Percentiles rank a stretch among this genome's conserved stretches.
These are phyloP conservation scores for Holcopasites calliopsidis DNA, from an alignment of 1,140 invertebrate genomes.

Conservation along the genomic window DNA sequence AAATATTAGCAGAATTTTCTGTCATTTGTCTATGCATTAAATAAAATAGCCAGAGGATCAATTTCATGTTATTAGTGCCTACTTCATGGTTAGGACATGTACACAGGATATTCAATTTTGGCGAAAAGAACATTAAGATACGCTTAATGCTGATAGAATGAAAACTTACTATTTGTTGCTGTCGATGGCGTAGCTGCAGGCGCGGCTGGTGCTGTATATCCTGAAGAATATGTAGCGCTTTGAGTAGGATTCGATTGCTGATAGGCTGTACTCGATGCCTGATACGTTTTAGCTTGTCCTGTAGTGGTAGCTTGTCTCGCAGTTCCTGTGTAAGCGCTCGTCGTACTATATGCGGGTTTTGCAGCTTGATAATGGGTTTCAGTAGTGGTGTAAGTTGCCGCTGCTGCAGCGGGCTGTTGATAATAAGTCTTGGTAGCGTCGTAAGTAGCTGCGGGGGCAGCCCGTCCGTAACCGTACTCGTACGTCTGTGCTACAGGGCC, in stretches of 20 bases:
- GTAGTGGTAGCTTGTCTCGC: constrained; percentile 82
- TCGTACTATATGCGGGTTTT: constrained; percentile 84
- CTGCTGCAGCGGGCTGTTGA: constrained; percentile 84
- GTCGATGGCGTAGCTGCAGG: constrained; percentile 81
- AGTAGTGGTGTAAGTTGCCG: constrained; percentile 85
- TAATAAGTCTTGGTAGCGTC: constrained; percentile 85
- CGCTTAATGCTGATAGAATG: neutral
- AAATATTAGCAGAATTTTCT: constrained; percentile 43
- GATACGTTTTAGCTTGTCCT: constrained; percentile 80
- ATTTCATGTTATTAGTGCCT: constrained; percentile 74
- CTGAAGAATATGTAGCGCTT: constrained; percentile 76
- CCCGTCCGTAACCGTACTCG: constrained; percentile 85
- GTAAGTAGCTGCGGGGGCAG: constrained; percentile 82
- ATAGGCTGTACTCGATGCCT: constrained; percentile 77
- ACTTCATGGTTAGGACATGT: constrained; percentile 54
- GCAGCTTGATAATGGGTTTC: constrained; percentile 84
- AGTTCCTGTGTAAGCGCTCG: constrained; percentile 83
- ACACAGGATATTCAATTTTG: constrained; percentile 34
- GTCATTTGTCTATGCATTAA: constrained; percentile 13
- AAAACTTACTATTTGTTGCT: constrained; percentile 77
- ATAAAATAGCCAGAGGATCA: constrained; percentile 71
- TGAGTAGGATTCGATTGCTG: constrained; percentile 77
- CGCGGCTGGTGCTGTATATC: constrained; percentile 81
- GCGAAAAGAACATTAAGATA: constrained; percentile 8
- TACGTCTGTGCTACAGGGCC: constrained; percentile 83